Percentiles rank a stretch among this genome's conserved stretches.
Evolutionary conservation across 2,797 vertebrate species (phyloP).

Genomic region (Gallinago solitaria): DNA sequence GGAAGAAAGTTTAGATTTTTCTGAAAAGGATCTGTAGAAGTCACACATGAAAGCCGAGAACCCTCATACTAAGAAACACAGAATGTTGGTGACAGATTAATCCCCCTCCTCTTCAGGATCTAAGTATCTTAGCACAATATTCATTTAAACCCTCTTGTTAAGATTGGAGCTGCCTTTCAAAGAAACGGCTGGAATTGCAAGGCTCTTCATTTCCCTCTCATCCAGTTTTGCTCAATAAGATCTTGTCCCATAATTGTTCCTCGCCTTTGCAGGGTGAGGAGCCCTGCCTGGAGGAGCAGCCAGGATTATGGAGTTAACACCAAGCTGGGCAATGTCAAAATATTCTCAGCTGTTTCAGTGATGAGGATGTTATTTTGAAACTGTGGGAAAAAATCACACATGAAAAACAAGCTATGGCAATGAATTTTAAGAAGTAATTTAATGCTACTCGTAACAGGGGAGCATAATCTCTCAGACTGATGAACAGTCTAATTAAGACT

Average conservation of each 20-base stretch:
- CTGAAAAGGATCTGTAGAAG: not conserved
- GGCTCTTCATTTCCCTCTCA: not conserved
- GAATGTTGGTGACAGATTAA: not conserved
- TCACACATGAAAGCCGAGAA: not conserved
- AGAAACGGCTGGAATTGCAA: not conserved
- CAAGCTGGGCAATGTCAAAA: not conserved
- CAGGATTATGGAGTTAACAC: not conserved
- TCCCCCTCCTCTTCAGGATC: not conserved
- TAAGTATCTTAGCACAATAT: not conserved
- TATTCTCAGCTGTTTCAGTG: not conserved
- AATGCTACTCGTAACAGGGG: not conserved
- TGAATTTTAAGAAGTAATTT: slow-evolving; percentile 18
- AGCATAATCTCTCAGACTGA: slow-evolving; percentile 11
- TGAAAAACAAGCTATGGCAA: not conserved
- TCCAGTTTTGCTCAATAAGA: fast-evolving
- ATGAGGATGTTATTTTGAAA: not conserved
- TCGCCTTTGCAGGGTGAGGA: not conserved
- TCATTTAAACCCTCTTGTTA: not conserved
- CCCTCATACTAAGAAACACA: not conserved
- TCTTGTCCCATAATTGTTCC: not conserved
- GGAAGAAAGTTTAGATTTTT: not conserved
- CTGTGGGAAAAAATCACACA: not conserved
- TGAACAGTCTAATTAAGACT: slow-evolving; percentile 14
- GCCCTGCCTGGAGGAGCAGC: not conserved
- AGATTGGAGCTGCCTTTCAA: not conserved